A percentile compares a stretch with the other conserved stretches of the same genome.
These are phyloP conservation scores for Nerophis ophidion DNA, from an alignment of 2,113 vertebrate genomes.

Conservation along the genomic window DNA sequence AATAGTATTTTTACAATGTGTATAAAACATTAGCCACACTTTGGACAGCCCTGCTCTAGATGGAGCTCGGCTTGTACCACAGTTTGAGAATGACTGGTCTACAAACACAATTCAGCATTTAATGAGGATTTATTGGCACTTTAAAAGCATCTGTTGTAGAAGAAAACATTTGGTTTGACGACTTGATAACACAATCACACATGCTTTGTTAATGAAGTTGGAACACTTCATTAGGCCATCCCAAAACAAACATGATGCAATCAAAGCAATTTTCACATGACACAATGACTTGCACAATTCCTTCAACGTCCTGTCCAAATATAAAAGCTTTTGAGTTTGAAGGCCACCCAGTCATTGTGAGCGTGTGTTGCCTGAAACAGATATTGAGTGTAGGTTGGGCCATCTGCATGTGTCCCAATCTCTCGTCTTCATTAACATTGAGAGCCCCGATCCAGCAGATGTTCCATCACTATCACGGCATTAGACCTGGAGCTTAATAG, in stretches of 20 bases:
- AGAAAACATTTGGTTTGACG: too few relatives aligned
- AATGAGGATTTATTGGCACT: too few relatives aligned
- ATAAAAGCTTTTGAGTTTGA: background rate
- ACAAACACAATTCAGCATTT: too few relatives aligned
- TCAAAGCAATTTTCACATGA: background rate
- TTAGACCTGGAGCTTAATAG: constrained; percentile 72
- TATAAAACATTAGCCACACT: too few relatives aligned
- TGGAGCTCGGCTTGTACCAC: too few relatives aligned
- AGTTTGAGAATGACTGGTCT: too few relatives aligned
- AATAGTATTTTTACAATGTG: too few relatives aligned
- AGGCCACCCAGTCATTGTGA: background rate
- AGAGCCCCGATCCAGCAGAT: constrained; percentile 72
- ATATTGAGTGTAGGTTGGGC: constrained; percentile 55
- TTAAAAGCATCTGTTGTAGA: too few relatives aligned
- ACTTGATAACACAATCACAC: too few relatives aligned
- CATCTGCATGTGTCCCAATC: constrained; percentile 68
- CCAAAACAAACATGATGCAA: background rate
- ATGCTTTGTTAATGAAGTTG: too few relatives aligned
- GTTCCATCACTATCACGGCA: constrained; percentile 76
- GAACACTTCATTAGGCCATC: too few relatives aligned
- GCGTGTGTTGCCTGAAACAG: constrained; percentile 27
- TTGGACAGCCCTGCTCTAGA: too few relatives aligned
- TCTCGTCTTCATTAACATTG: constrained; percentile 66
- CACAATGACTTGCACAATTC: background rate
- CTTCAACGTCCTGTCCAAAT: background rate